phyloP scores from a whole-genome alignment of 1,140 invertebrate species.

The Caerostris darwini region DNA sequence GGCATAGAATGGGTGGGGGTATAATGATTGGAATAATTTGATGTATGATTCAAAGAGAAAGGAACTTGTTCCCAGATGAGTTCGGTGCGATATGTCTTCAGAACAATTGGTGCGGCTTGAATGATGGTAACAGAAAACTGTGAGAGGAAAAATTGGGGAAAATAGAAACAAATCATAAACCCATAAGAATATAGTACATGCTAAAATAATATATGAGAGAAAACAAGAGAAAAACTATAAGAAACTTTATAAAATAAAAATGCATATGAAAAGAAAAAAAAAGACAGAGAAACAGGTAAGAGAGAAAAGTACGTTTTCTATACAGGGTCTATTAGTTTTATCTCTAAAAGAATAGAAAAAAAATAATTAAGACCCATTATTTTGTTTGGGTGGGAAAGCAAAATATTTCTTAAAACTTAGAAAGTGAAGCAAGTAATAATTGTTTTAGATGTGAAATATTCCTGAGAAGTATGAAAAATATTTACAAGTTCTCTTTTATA shows the following conservation, averaged over 20 bases:
- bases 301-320: background rate
- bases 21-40: background rate
- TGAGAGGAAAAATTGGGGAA: conserved; percentile 69
- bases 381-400: no score
- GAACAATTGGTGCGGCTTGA: conserved; percentile 84
- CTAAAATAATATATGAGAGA: conserved; percentile 43
- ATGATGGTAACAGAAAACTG: conserved; percentile 78
- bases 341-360: background rate
- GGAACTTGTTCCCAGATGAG: conserved; percentile 85
- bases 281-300: background rate
- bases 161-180: conserved; percentile 71
- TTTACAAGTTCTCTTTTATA: background rate
- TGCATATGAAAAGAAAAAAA: background rate
- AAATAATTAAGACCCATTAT: background rate
- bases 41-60: conserved; percentile 23
- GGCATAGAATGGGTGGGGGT: background rate
- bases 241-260: background rate
- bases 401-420: no score
- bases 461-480: background rate
- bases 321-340: no score
- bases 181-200: conserved; percentile 74
- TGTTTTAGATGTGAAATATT: background rate
- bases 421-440: background rate
- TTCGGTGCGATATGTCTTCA: conserved; percentile 89
- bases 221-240: conserved; percentile 47